Evolutionary conservation across 1,140 invertebrate species (phyloP), one percentile per base, ranked within the genome.

Genomic region (Trichonephila inaurata): DNA sequence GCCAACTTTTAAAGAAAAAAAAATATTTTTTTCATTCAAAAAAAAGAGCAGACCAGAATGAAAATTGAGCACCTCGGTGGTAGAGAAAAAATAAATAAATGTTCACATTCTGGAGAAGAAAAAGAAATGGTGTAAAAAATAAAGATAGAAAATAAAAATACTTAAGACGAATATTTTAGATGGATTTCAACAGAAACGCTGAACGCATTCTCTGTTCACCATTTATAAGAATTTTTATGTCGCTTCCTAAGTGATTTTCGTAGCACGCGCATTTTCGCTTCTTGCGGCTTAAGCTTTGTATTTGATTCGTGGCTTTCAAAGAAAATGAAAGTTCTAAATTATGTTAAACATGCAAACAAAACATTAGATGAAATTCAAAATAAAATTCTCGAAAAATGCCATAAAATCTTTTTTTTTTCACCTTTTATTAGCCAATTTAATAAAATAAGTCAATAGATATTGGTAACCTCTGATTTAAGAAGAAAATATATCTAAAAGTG

Each of bases 91-190:
- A 66, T 5, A 61, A 28, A 77, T 24, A n/a, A 5, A 44, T n/a
- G 21, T 28, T 10, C 51, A 19, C 82, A 24, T 83, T 58, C 51
- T 28, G 82, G 51, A n/a, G 51, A 3, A 6, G 40, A 21, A 60
- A 16, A 62, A 91, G 51, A 91, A 82, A 51, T 64, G n/a, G 40
- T 60, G 21, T 51, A 33, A 69, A 72, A 89, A 89, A n/a, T 87
- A 51, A 44, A 51, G 40, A 89, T 1, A 44, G n/a, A 77, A 40
- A 18, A 81, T 10, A 18, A 60, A 87, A 60, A 21, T 19, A 40
- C 24, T 81, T 44, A 81, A 81, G 69, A 16, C 60, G 51, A 81
- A 60, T 40, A 61, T 90, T 90, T 81, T 81, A n/a, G 21, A 81
- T 40, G 66, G 3, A 60, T 87, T 87, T 87, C 28, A 64, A 62